Base-by-base conservation (phyloP, 2,888 invertebrate species). In the Antitype chi region DNA sequence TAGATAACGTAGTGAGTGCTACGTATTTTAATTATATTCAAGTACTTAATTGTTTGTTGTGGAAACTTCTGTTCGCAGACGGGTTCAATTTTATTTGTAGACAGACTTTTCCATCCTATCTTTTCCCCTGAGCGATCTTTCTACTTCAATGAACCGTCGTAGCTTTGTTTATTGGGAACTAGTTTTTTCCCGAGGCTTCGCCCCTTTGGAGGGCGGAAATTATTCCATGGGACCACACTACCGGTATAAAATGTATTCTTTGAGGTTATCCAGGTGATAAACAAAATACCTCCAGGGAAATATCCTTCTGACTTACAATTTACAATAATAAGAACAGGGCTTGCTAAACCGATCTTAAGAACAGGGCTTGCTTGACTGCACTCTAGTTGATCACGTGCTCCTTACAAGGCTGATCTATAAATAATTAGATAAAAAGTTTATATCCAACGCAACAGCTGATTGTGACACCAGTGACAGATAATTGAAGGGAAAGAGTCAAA, bases 21-120 rank as follows among this genome's bases (percentile, higher is more conserved):
- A 59, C 32, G n/a, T 64, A 81, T 57, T 69, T 60, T 57, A 76
- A 74, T 68, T 55, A 78, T 57, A 78, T 66, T 38, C 23, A 57
- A 76, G 71, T 67, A 38, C 32, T 4, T 32, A 84, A 78, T 83
- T 80, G 78, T 87, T 87, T 80, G 53, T 67, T 76, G 78, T 81
- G 87, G 81, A 85, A 87, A 70, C 78, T 85, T 85, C 76, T 82
- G 76, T 47, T 76, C 63, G 17, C 62, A 62, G 17, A 70, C 67
- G 55, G 47, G n/a, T 57, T 57, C 32, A 20, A 57, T 74, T 74
- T 59, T 76, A 62, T 85, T 57, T 68, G n/a, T 38, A n/a, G 13
- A 49, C 52, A 66, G 49, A 70, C 49, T 69, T 73, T 85, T 74
- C 73, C 62, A 81, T n/a, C 17, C 20, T 32, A 23, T 49, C 0